Evolutionary conservation across 2,797 vertebrate species (phyloP).

Genomic region (Tiaroga cobitis): DNA sequence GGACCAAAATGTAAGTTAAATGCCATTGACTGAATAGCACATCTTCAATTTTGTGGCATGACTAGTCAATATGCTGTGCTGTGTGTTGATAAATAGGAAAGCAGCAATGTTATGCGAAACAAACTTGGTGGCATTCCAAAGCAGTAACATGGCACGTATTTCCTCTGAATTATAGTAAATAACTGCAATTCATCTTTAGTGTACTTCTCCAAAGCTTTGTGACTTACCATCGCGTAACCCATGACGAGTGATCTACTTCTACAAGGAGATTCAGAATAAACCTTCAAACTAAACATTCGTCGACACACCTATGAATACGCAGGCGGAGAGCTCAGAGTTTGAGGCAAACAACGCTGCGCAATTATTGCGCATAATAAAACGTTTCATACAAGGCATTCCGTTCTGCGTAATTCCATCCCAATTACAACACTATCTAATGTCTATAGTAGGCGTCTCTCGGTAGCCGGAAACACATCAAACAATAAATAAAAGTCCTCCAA

Average conservation of each 20-base stretch:
- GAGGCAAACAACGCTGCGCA: slow-evolving; percentile 5
- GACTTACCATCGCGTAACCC: slow-evolving; percentile 55
- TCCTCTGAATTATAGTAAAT: background rate
- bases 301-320: slow-evolving; percentile 36
- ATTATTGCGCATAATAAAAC: background rate
- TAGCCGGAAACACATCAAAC: background rate
- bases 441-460: too few relatives aligned
- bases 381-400: background rate
- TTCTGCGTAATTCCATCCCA: background rate
- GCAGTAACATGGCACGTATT: background rate
- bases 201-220: background rate
- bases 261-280: background rate
- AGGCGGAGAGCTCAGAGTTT: background rate
- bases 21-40: background rate
- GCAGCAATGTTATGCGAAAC: background rate
- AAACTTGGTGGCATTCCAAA: slow-evolving; percentile 19
- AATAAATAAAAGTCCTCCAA: slow-evolving; percentile 23
- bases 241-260: slow-evolving; percentile 25
- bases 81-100: background rate
- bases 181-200: background rate
- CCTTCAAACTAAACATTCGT: background rate
- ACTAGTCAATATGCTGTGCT: background rate
- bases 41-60: background rate
- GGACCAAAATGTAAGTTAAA: background rate
- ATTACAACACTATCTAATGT: background rate